Conservation (phyloP, 2,797 vertebrate species). For the Aldrovandia affinis region DNA sequence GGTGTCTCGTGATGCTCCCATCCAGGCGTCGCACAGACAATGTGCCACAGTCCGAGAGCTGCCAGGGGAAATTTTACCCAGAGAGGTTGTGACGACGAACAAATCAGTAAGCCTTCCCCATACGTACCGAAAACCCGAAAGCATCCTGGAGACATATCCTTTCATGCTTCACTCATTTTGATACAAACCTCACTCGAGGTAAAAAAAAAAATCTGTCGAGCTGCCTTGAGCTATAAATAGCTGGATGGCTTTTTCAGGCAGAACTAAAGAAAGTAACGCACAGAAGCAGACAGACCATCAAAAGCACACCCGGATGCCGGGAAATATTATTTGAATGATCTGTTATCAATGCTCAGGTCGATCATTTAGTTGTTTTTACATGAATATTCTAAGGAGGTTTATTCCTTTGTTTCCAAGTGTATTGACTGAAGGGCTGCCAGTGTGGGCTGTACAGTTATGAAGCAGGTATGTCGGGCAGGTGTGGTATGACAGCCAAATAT, state of each 20-base stretch:
- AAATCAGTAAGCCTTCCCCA: neutral
- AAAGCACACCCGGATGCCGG: neutral
- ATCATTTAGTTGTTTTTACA: neutral
- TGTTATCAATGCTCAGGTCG: too few relatives aligned
- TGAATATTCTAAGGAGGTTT: neutral
- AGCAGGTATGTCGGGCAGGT: constrained; percentile 22
- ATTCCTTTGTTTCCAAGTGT: neutral
- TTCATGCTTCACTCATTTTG: neutral
- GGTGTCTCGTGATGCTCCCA: neutral
- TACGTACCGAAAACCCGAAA: neutral
- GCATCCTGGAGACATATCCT: neutral
- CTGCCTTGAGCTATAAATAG: neutral
- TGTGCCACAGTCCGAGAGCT: neutral
- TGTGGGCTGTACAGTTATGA: neutral
- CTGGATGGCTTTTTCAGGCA: neutral
- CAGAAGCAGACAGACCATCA: neutral
- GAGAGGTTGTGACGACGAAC: neutral
- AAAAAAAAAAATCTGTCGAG: neutral
- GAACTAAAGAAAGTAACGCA: neutral
- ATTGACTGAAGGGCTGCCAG: neutral
- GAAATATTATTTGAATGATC: too few relatives aligned
- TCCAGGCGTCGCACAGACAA: neutral
- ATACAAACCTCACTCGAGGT: neutral
- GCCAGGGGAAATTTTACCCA: neutral
- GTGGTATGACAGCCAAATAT: neutral